Percentiles rank a stretch among this genome's conserved stretches.
These are phyloP conservation scores for Drosophila erecta DNA, from an alignment of 1,140 invertebrate genomes.

Conservation along the genomic window DNA sequence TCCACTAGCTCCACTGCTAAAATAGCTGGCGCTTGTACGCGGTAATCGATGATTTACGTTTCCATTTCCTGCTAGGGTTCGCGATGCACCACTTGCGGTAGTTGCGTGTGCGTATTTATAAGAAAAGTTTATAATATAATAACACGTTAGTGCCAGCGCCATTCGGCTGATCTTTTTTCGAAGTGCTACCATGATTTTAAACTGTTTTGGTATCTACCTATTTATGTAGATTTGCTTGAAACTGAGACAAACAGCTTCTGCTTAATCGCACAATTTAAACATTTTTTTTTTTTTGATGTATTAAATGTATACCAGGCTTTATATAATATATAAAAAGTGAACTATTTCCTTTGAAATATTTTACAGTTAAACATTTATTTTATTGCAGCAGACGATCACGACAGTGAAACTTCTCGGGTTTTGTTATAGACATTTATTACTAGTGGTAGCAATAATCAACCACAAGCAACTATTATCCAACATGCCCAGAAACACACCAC, in stretches of 20 bases:
- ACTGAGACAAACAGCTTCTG: not conserved
- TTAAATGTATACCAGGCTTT: not conserved
- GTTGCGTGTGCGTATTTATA: slow-evolving; percentile 22
- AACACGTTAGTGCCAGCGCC: slow-evolving; percentile 23
- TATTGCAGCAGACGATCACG: slow-evolving; percentile 41
- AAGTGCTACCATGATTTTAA: slow-evolving; percentile 46
- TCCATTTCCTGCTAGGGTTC: slow-evolving; percentile 43
- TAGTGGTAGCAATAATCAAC: slow-evolving; percentile 57
- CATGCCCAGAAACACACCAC: slow-evolving; percentile 62
- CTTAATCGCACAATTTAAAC: not conserved
- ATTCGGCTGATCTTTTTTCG: slow-evolving; percentile 7
- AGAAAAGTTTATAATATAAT: slow-evolving; percentile 26
- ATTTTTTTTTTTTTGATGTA: not conserved
- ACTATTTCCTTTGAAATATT: not conserved
- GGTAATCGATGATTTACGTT: slow-evolving; percentile 63
- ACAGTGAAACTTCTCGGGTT: slow-evolving; percentile 64
- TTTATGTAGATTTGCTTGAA: not conserved
- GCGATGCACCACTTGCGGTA: slow-evolving; percentile 13
- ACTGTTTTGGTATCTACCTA: slow-evolving; percentile 1
- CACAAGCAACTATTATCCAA: slow-evolving; percentile 57
- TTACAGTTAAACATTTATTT: not conserved
- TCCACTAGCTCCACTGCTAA: slow-evolving; percentile 85
- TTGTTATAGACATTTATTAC: slow-evolving; percentile 53
- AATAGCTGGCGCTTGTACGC: slow-evolving; percentile 70
- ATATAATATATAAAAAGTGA: not conserved